A percentile compares a stretch with the other conserved stretches of the same genome.
These are phyloP conservation scores for Anastrepha ludens DNA, from an alignment of 1,140 invertebrate species.

Conservation along the genomic window DNA sequence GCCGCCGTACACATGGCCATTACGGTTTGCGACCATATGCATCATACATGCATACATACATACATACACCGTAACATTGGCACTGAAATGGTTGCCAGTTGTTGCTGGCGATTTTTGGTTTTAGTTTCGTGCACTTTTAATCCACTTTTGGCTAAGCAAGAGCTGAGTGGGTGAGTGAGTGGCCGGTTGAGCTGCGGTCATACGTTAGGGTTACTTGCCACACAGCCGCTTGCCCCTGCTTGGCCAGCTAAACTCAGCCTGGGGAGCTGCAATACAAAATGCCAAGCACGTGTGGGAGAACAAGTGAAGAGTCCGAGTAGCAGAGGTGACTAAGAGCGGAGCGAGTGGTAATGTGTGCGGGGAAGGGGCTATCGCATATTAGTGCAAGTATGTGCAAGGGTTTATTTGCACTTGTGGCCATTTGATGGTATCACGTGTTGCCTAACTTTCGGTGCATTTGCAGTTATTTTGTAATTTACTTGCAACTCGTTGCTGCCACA, in stretches of 20 bases:
- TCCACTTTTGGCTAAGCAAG: conserved; percentile 30
- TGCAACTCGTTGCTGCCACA: conserved; percentile 19
- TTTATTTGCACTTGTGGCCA: conserved; percentile 39
- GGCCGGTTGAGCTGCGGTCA: conserved; percentile 27
- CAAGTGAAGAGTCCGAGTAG: not conserved
- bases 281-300: not conserved
- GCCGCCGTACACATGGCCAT: not conserved
- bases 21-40: not conserved
- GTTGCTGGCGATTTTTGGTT: not conserved
- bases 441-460: conserved; percentile 49
- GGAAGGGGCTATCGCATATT: not conserved
- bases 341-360: not conserved
- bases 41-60: no score
- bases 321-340: not conserved
- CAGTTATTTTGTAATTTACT: conserved; percentile 50
- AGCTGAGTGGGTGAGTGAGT: not conserved
- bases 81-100: not conserved
- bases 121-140: conserved; percentile 44
- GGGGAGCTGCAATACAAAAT: not conserved
- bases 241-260: conserved; percentile 27
- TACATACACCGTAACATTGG: not conserved
- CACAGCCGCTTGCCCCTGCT: not conserved
- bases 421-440: conserved; percentile 47
- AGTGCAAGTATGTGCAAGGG: not conserved
- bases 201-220: conserved; percentile 46